Percentiles rank a stretch among this genome's conserved stretches.
phyloP scores from a whole-genome alignment of 30 jellyfish, hydroid and myxozoan genomes.

The Mastigias papua region DNA sequence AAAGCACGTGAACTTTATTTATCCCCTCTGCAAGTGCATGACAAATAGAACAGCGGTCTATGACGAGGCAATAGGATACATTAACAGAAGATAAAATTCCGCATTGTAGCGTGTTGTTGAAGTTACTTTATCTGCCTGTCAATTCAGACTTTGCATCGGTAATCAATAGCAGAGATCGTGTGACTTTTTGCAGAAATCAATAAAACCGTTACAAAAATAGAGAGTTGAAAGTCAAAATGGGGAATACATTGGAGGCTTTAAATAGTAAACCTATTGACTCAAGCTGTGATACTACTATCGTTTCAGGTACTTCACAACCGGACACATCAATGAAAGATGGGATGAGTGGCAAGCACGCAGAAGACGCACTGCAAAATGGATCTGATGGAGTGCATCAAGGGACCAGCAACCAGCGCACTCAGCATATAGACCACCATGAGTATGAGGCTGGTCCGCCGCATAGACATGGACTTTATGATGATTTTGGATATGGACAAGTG shows the following conservation, averaged over 20 bases:
- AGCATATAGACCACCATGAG: slow-evolving; percentile 37
- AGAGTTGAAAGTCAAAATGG: slow-evolving; percentile 15
- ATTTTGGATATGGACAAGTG: slow-evolving; percentile 47
- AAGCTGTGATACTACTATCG: slow-evolving; percentile 87
- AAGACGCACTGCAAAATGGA: slow-evolving; percentile 34
- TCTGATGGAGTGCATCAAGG: slow-evolving; percentile 33
- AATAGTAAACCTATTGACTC: slow-evolving; percentile 61
- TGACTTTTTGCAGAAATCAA: background rate
- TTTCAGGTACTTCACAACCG: slow-evolving; percentile 80
- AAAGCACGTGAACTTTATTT: too few relatives aligned
- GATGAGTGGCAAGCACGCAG: slow-evolving; percentile 22
- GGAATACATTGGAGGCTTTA: slow-evolving; percentile 57
- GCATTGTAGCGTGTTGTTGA: background rate
- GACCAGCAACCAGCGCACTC: slow-evolving; percentile 49
- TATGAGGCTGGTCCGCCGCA: slow-evolving; percentile 47
- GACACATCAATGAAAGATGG: slow-evolving; percentile 44
- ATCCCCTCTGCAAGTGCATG: too few relatives aligned
- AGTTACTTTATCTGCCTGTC: background rate
- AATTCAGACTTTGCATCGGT: background rate
- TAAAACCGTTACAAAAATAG: background rate
- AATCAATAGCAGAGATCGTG: background rate
- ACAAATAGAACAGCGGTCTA: background rate
- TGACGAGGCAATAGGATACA: background rate
- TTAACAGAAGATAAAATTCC: background rate
- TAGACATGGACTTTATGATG: slow-evolving; percentile 25